These are phyloP conservation scores for Aporrectodea caliginosa DNA, from an alignment of 1,140 invertebrate species.

Conservation along the genomic window DNA sequence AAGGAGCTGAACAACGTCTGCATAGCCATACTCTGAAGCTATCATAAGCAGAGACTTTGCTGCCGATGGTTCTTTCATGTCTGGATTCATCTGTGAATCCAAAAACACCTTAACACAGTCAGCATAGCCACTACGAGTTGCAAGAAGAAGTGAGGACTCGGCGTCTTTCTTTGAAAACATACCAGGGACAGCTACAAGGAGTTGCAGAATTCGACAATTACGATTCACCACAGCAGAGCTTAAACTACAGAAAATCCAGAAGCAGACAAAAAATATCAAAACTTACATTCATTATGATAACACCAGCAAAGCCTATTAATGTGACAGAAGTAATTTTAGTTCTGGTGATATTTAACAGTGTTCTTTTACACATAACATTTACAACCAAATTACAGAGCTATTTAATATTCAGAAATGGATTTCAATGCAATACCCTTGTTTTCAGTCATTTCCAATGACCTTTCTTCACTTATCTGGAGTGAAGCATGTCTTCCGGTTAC, in stretches of 20 bases:
- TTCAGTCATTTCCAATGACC: too few species aligned
- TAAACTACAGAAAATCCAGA: background rate
- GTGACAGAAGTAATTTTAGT: too few species aligned
- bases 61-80: background rate
- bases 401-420: too few species aligned
- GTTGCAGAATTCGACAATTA: background rate
- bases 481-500: too few species aligned
- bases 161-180: background rate
- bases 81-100: background rate
- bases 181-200: background rate
- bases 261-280: too few species aligned
- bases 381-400: too few species aligned
- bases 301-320: too few species aligned
- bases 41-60: constrained; percentile 18
- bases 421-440: too few species aligned
- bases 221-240: background rate
- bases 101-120: background rate
- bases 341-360: too few species aligned
- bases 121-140: background rate
- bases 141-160: background rate
- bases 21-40: constrained; percentile 11
- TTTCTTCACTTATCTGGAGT: too few species aligned
- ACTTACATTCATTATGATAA: too few species aligned
- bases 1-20: constrained; percentile 16
- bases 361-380: too few species aligned